These are phyloP conservation scores for Camptogramma bilineatum DNA, from an alignment of 2,888 invertebrate species.

Conservation along the genomic window DNA sequence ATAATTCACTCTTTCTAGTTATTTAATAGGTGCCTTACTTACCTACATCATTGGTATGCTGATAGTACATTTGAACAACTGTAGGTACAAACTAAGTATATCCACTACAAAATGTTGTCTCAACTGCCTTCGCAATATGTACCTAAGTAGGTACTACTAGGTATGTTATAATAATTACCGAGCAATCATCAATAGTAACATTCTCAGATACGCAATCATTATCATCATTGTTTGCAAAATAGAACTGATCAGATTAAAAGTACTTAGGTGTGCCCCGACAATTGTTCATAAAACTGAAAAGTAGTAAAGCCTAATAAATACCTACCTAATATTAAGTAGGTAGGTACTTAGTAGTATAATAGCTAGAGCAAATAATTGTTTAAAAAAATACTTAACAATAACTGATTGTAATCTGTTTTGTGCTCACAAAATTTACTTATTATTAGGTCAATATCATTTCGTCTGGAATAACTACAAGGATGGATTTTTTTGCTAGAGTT, in stretches of 20 bases:
- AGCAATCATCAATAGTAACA: constrained; percentile 1
- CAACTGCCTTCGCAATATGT: not conserved
- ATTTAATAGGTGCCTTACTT: not conserved
- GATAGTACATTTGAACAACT: constrained; percentile 15
- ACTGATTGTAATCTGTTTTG: no score
- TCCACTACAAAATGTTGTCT: not conserved
- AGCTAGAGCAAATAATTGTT: no score
- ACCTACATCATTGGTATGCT: not conserved
- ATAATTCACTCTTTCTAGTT: not conserved
- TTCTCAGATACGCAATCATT: not conserved
- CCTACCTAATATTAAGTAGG: no score
- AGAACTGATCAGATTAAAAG: not conserved
- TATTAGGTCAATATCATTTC: no score
- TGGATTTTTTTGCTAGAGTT: no score
- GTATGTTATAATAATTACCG: constrained; percentile 3
- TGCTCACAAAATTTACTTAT: no score
- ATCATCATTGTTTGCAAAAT: constrained; percentile 1
- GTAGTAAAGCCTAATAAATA: no score
- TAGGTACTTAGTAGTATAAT: no score
- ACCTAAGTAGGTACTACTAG: not conserved
- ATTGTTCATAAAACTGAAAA: no score
- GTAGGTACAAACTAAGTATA: constrained; percentile 11
- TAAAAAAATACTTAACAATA: no score
- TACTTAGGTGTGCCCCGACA: no score
- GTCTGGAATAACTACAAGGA: no score